Base-by-base conservation (phyloP, 2,888 invertebrate genomes). In the Heliconius sara region DNA sequence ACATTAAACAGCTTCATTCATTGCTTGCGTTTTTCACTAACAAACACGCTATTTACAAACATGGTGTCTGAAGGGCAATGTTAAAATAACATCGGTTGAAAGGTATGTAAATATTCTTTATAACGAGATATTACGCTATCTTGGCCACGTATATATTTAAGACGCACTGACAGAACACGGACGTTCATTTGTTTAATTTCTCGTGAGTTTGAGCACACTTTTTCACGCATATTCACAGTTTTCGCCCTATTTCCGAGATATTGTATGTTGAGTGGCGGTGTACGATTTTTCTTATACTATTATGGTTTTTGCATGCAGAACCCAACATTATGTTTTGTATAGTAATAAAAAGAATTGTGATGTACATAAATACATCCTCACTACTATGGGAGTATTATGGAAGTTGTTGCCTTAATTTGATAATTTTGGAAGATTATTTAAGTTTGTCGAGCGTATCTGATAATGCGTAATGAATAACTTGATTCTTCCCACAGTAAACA, bases 11-110 rank as follows among this genome's bases (percentile, higher is more conserved):
- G 75, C 63, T 75, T 34, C 47, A 76, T 67, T 81, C 74, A 76
- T 73, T 79, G 81, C 77, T 81, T 79, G 67, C 75, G 65, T 75
- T 79, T 79, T 73, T 77, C 30, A 19, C 47, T 79, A 79, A 77
- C 74, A 68, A 76, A 76, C 63, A 74, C 74, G 74, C 60, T 76
- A 19, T 77, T 79, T 81, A 77, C 70, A 81, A 79, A 81, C 74
- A 81, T 73, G 66, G 43, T 67, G 68, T 73, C 57, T 63, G 72
- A 67, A 76, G 60, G 73, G 39, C 57, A 25, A 52, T 19, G 52
- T 30, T 63, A 34, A 19, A 78, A 72, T 71, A 65, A 72, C 52
- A 72, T 30, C 30, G n/a, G 22, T 27, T 3, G 34, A 43, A 34
- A 60, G 27, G 19, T 57, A 72, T 72, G 30, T 72, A n/a, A 72